Evolutionary conservation across 2,888 invertebrate genomes (phyloP).

Genomic region (Drosophila buzzatii): DNA sequence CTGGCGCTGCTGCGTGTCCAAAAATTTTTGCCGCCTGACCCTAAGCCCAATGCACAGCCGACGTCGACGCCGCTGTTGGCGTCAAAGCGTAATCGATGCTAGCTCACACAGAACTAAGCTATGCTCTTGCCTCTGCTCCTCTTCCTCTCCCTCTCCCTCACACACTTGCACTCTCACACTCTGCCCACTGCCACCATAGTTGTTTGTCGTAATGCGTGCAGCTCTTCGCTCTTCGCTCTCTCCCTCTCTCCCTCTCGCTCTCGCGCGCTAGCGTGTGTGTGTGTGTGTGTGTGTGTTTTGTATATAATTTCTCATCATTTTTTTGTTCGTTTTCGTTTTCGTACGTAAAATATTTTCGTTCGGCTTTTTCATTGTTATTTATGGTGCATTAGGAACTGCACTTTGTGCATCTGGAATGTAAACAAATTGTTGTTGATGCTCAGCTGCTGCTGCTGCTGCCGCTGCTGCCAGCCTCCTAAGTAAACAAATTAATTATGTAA

Average conservation of each 20-base stretch:
- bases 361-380: constrained; percentile 55
- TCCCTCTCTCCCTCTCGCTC: background rate
- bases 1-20: constrained; percentile 57
- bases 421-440: constrained; percentile 53
- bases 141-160: background rate
- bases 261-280: background rate
- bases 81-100: constrained; percentile 70
- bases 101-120: constrained; percentile 40
- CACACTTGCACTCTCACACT: background rate
- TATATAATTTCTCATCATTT: constrained; percentile 31
- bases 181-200: constrained; percentile 7
- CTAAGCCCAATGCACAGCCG: constrained; percentile 54
- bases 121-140: background rate
- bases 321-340: constrained; percentile 18
- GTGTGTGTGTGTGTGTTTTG: constrained; percentile 22
- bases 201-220: constrained; percentile 61
- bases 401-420: constrained; percentile 47
- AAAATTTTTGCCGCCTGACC: constrained; percentile 63
- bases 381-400: constrained; percentile 54
- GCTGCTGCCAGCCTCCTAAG: background rate
- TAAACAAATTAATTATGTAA: constrained; percentile 16
- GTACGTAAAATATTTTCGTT: constrained; percentile 41
- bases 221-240: constrained; percentile 5
- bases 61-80: constrained; percentile 43
- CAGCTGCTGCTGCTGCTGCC: constrained; percentile 1